These are phyloP conservation scores for Platycheirus albimanus DNA, from an alignment of 2,888 invertebrate species.

Conservation along the genomic window DNA sequence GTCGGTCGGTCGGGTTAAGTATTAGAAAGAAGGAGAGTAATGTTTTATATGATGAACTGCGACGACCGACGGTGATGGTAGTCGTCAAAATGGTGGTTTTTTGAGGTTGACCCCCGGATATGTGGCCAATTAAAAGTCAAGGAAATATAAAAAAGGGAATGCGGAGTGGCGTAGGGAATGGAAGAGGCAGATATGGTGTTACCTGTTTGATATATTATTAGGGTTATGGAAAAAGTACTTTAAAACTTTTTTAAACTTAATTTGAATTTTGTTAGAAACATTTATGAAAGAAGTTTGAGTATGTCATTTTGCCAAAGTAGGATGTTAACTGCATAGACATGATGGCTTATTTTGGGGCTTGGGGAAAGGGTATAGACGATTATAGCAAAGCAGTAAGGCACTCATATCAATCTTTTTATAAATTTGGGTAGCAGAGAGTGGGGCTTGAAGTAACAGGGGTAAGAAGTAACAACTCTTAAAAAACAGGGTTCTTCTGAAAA, in stretches of 20 bases:
- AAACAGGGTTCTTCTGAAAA: too few species aligned
- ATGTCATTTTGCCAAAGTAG: not conserved
- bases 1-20: not conserved
- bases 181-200: too few species aligned
- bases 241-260: not conserved
- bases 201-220: too few species aligned
- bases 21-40: slow-evolving; percentile 8
- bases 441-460: too few species aligned
- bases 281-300: not conserved
- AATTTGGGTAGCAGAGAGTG: too few species aligned
- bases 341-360: not conserved
- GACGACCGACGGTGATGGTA: not conserved
- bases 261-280: slow-evolving; percentile 1
- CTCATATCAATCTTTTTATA: too few species aligned
- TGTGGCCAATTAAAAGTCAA: slow-evolving; percentile 40
- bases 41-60: slow-evolving; percentile 39
- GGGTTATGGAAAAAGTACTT: not conserved
- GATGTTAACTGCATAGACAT: not conserved
- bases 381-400: too few species aligned
- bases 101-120: slow-evolving; percentile 48
- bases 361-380: too few species aligned
- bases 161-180: not conserved
- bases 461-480: too few species aligned
- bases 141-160: slow-evolving; percentile 25
- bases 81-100: slow-evolving; percentile 6